Conservation (phyloP, 2,888 invertebrate genomes). For the Criorhina ranunculi region DNA sequence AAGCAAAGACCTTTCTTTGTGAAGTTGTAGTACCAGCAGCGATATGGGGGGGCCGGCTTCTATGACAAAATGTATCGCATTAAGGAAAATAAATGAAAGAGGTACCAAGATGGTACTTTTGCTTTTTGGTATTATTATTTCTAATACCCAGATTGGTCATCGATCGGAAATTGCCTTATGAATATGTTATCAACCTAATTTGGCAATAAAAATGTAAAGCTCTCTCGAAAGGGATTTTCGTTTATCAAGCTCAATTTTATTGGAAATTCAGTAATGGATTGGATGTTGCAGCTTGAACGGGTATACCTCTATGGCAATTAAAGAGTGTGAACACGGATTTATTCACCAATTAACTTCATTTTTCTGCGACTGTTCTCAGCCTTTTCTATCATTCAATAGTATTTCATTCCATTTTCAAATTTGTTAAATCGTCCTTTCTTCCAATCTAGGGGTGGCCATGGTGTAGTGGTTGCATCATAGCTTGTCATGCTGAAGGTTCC, state of each 20-base stretch:
- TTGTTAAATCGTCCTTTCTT: no score
- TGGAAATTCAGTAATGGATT: conserved; percentile 22
- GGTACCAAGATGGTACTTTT: conserved; percentile 33
- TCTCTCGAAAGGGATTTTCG: conserved; percentile 57
- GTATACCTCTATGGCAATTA: conserved; percentile 4
- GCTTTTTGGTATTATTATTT: conserved; percentile 71
- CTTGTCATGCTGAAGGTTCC: no score
- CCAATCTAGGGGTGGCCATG: no score
- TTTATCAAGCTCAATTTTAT: conserved; percentile 45
- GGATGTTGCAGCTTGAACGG: conserved; percentile 15
- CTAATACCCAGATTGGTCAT: conserved; percentile 75
- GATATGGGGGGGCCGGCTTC: background rate
- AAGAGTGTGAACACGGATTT: background rate
- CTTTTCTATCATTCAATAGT: no score
- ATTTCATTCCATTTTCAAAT: no score
- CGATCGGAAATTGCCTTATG: conserved; percentile 76
- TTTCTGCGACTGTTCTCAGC: no score
- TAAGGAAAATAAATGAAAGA: conserved; percentile 2
- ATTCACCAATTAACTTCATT: no score
- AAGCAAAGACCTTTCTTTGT: conserved; percentile 52
- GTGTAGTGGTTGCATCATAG: no score
- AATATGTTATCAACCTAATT: conserved; percentile 76
- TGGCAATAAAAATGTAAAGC: conserved; percentile 73
- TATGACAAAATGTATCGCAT: conserved; percentile 50
- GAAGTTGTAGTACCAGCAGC: conserved; percentile 4